Percentiles rank a stretch among this genome's conserved stretches.
These are phyloP conservation scores for Rotaria socialis DNA, from an alignment of 2,888 invertebrate genomes.

Conservation along the genomic window DNA sequence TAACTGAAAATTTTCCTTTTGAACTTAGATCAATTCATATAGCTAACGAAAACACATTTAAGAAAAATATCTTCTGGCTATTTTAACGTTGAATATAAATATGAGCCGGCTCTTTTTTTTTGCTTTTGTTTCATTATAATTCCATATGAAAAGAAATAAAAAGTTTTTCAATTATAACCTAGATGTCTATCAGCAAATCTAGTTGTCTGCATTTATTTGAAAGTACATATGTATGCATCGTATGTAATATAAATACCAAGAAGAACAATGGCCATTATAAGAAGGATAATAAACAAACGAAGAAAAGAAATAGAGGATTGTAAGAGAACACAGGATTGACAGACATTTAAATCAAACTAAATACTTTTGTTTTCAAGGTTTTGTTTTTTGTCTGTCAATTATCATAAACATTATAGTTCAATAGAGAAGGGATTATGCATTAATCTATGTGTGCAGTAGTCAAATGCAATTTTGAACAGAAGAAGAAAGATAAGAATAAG, in stretches of 20 bases:
- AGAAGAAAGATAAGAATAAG: not conserved
- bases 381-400: constrained; percentile 7
- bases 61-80: too few relatives aligned
- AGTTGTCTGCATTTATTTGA: not conserved
- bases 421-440: not conserved
- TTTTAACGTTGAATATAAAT: too few relatives aligned
- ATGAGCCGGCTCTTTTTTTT: too few relatives aligned
- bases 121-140: too few relatives aligned
- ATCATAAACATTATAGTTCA: not conserved
- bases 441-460: not conserved
- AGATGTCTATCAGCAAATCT: not conserved
- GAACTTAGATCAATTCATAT: not conserved
- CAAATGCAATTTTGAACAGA: constrained; percentile 7
- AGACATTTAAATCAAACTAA: constrained; percentile 9
- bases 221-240: not conserved
- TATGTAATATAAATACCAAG: not conserved
- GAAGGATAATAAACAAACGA: not conserved
- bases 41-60: too few relatives aligned
- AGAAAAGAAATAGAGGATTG: not conserved
- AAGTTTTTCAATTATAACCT: not conserved
- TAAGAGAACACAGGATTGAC: not conserved
- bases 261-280: not conserved
- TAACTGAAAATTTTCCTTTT: not conserved
- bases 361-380: not conserved
- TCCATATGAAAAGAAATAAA: too few relatives aligned